Evolutionary conservation across 2,797 vertebrate genomes (phyloP).

Genomic region (Pristis pectinata): DNA sequence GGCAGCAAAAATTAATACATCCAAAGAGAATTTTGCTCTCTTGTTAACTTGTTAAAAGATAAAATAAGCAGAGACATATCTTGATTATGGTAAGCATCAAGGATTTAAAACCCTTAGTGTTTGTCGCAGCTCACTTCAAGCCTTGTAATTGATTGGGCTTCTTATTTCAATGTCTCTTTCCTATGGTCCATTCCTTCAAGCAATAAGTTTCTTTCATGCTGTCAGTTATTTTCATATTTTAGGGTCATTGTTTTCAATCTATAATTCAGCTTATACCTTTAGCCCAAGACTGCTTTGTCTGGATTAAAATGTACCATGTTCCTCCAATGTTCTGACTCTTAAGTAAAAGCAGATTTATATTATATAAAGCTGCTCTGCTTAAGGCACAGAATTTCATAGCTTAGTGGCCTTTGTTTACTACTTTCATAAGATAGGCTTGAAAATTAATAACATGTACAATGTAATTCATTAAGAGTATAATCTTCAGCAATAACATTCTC

Average conservation of each 20-base stretch:
- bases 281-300: background rate
- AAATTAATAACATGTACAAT: background rate
- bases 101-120: background rate
- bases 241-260: background rate
- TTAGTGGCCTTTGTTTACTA: background rate
- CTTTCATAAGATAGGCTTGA: background rate
- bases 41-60: background rate
- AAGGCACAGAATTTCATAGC: background rate
- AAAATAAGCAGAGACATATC: background rate
- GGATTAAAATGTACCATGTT: background rate
- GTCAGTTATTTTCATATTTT: background rate
- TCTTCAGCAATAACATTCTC: background rate
- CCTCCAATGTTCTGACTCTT: background rate
- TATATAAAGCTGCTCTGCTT: background rate
- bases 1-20: background rate
- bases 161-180: background rate
- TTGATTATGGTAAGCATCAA: background rate
- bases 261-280: background rate
- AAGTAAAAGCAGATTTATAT: background rate
- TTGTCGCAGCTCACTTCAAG: background rate
- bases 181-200: background rate
- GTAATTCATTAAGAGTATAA: background rate
- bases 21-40: background rate
- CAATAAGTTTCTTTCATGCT: background rate
- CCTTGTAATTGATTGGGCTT: background rate